Base-by-base conservation (phyloP, 1,140 invertebrate species). In the Ylistrum balloti region DNA sequence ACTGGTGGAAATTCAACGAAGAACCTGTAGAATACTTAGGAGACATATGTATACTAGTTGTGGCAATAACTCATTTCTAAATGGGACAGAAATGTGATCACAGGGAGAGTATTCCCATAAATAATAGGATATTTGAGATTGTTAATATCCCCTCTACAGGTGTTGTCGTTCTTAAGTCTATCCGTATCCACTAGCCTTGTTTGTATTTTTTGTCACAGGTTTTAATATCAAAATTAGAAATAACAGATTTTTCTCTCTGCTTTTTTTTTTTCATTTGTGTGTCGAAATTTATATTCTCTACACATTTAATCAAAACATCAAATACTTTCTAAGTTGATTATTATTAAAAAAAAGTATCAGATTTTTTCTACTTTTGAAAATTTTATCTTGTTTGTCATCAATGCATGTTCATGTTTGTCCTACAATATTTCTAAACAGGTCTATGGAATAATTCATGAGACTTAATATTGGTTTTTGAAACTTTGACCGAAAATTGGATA, bases 61-160 rank as follows among this genome's bases (percentile, higher is more conserved):
- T 74, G 28, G 56, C 28, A 22, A 17, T 74, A 74, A 74, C 56
- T 74, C 56, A 74, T 74, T 74, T 74, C 56, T 74, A 74, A 74
- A 74, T 74, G 56, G 56, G 56, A 22, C 17, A n/a, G 56, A 74
- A 74, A 74, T 74, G n/a, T 74, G 56, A 74, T 74, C 56, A 74
- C n/a, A 74, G 22, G 56, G n/a, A 5, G 56, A 74, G 1, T 74
- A 74, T 74, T n/a, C n/a, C 56, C 56, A 74, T 74, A 74, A 74
- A 74, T 74, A 74, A 28, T n/a, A 0, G 3, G 5, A 0, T 15
- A 9, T 15, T 45, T 17, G 41, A 17, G 20, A 17, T 15, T 9
- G 5, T 3, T 5, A 74, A 74, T 74, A 74, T 74, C 56, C 17
- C 17, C 56, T 28, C 22, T n/a, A 28, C 56, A 74, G 56, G 56